Base-by-base conservation (phyloP, 2,113 vertebrate species). In the Corapipo altera region DNA sequence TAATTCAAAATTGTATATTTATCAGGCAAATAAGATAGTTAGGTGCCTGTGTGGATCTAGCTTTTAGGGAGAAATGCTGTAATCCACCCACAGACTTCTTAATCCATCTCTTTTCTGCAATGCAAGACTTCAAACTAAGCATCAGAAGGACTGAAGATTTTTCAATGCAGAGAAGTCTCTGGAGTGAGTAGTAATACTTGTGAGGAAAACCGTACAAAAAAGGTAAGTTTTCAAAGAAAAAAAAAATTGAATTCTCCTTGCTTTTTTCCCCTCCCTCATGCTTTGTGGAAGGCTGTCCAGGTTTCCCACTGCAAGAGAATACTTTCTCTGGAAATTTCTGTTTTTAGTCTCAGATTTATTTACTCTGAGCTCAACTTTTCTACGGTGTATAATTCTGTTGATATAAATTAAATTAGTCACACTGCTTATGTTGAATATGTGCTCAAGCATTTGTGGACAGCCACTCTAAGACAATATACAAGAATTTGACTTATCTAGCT, bases 331-430 rank as follows among this genome's bases (percentile, higher is more conserved):
- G 28, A 24, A 55, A 30, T 79, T 62, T 85, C 43, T 75, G 15
- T 2, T 7, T 51, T 84, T 74, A 76, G 37, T 54, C 21, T 14
- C 20, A 22, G 46, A n/a, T 46, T 78, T 79, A 52, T 72, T 79
- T 20, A 76, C 15, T 61, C 3, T 4, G 7, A 69, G 19, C 5
- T 88, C 41, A 65, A 9, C 14, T 24, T 78, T 69, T 72, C 24
- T 72, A 32, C 20, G 44, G 37, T 8, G n/a, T 35, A 46, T 65
- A 64, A 59, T 82, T 82, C 15, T 51, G 9, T 82, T 72, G 16
- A n/a, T 73, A 57, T 35, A 81, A 88, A 85, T 18, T 43, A 28
- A 90, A 93, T 87, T 67, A 90, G 33, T 89, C 35, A 78, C 35
- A 58, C 8, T 87, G 57, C 13, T 52, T 30, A 37, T 37, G 15